Evolutionary conservation across 1,140 invertebrate genomes (phyloP).

Genomic region (Orchesella cincta): DNA sequence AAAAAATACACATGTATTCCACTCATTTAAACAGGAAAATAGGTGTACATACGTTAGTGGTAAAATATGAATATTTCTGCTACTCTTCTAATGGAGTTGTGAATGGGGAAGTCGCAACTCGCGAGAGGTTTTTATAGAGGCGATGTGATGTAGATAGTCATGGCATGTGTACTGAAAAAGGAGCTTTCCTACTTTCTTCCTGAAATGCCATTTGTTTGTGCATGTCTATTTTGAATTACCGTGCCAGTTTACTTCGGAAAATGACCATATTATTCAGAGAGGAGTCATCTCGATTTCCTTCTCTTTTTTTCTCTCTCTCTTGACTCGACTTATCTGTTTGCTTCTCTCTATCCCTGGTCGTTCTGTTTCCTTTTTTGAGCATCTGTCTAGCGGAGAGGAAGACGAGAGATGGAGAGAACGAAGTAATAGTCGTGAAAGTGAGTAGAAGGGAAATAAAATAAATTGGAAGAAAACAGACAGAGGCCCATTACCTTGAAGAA

Average conservation of each 20-base stretch:
- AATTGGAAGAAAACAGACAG: conserved; percentile 22
- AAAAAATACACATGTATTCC: no score
- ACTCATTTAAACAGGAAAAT: neutral
- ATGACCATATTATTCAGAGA: conserved; percentile 20
- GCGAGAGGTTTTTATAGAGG: neutral
- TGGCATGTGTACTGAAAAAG: neutral
- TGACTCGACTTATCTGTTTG: no score
- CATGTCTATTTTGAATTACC: conserved; percentile 13
- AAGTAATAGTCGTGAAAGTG: conserved; percentile 12
- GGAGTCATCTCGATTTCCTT: conserved; percentile 14
- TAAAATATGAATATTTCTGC: neutral
- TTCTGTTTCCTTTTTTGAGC: conserved; percentile 4
- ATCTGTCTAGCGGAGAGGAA: neutral
- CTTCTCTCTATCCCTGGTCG: neutral
- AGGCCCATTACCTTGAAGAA: conserved; percentile 15
- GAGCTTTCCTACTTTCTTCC: neutral
- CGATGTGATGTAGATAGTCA: neutral
- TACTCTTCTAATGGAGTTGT: neutral
- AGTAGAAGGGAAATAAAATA: conserved; percentile 22
- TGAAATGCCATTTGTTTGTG: neutral
- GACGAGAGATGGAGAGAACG: no score
- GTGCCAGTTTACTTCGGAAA: neutral
- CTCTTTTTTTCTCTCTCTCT: conserved; percentile 10
- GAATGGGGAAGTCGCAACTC: neutral
- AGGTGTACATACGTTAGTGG: neutral